A percentile compares a stretch with the other conserved stretches of the same genome.
Evolutionary conservation across 2,888 invertebrate species (phyloP).

Genomic region (Plusia festucae): DNA sequence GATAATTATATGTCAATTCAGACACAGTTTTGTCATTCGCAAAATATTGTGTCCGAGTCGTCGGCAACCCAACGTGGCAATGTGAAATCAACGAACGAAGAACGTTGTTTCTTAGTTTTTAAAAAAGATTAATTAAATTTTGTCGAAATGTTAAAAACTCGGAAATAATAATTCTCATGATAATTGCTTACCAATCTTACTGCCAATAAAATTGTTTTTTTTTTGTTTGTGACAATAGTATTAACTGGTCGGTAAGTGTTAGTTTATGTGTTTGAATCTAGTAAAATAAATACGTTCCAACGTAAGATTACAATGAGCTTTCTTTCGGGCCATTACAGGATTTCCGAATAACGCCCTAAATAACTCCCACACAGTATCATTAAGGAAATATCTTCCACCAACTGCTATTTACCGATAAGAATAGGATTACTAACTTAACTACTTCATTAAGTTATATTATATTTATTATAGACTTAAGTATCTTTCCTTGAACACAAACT

Average conservation of each 20-base stretch:
- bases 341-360: not conserved
- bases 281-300: constrained; percentile 3
- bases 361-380: not conserved
- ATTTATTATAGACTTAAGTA: not conserved
- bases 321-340: not conserved
- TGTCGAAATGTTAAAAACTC: too few species aligned
- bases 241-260: not conserved
- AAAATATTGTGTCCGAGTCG: too few species aligned
- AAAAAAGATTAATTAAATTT: too few species aligned
- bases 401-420: not conserved
- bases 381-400: not conserved
- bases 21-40: too few species aligned
- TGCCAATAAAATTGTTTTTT: too few species aligned
- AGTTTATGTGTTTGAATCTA: not conserved
- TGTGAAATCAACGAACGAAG: too few species aligned
- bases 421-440: too few species aligned
- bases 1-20: too few species aligned
- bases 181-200: too few species aligned
- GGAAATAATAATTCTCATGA: too few species aligned
- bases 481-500: not conserved
- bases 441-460: not conserved
- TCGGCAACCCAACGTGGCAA: too few species aligned
- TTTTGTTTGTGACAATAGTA: not conserved
- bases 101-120: too few species aligned
- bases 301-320: not conserved